Percentiles rank a stretch among this genome's conserved stretches.
Evolutionary conservation across 2,888 invertebrate species (phyloP).

Genomic region (Mesoligia furuncula): DNA sequence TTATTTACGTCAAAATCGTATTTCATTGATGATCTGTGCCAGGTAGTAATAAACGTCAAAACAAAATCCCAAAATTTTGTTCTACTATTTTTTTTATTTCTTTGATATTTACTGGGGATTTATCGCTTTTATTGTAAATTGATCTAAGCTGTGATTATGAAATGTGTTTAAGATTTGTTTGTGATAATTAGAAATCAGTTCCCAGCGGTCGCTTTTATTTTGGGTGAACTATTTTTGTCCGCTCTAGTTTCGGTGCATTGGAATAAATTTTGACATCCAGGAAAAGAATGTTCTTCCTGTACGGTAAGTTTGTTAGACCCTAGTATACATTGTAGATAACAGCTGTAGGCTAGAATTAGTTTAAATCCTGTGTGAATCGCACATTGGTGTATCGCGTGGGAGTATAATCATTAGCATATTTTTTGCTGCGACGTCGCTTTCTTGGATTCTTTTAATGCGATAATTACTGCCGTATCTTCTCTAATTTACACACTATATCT

Average conservation of each 20-base stretch:
- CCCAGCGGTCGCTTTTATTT: constrained; percentile 79
- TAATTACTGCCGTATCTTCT: constrained; percentile 41
- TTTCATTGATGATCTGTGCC: constrained; percentile 60
- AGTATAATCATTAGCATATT: constrained; percentile 77
- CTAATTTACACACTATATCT: constrained; percentile 34
- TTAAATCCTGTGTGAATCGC: constrained; percentile 56
- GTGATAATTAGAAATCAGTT: constrained; percentile 52
- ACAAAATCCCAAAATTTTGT: constrained; percentile 83
- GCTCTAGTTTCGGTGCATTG: constrained; percentile 88
- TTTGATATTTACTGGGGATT: constrained; percentile 58
- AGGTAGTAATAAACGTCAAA: constrained; percentile 85
- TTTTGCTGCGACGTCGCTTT: constrained; percentile 70
- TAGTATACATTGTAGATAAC: constrained; percentile 55
- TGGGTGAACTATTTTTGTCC: constrained; percentile 90
- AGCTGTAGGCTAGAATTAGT: constrained; percentile 63
- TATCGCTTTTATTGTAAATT: constrained; percentile 52
- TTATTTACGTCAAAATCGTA: constrained; percentile 37
- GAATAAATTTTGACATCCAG: constrained; percentile 88
- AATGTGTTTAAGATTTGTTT: constrained; percentile 56
- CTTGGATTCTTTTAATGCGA: constrained; percentile 49
- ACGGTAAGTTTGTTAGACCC: constrained; percentile 78
- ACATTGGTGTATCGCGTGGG: constrained; percentile 73
- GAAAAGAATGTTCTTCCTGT: constrained; percentile 87
- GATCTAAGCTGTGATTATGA: constrained; percentile 53
- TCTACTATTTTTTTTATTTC: constrained; percentile 74